These are phyloP conservation scores for Eucidaris tribuloides DNA, from an alignment of 35 echinoderm and acorn worm species.

Conservation along the genomic window DNA sequence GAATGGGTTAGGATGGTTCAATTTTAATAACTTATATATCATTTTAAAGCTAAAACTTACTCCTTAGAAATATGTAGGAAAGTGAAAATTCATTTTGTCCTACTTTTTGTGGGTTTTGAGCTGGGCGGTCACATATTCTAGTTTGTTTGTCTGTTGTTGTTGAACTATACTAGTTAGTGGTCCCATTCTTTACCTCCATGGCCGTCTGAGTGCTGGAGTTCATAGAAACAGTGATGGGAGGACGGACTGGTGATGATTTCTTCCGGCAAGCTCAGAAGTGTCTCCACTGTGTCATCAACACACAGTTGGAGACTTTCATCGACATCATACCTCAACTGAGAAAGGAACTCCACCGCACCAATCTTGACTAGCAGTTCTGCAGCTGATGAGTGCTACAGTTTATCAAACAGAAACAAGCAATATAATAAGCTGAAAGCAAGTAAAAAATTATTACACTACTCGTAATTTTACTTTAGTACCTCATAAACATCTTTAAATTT, in stretches of 20 bases:
- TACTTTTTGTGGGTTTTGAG: no score
- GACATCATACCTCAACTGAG: slow-evolving; percentile 66
- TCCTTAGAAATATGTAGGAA: no score
- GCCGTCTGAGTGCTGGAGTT: not conserved
- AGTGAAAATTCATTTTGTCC: no score
- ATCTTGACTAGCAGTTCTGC: slow-evolving; percentile 60
- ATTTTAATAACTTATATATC: no score
- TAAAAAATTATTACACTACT: no score
- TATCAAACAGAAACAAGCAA: no score
- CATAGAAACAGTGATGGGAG: slow-evolving; percentile 1
- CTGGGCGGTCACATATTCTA: no score
- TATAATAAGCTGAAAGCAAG: no score
- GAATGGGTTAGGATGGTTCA: no score
- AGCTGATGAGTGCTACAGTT: slow-evolving; percentile 64
- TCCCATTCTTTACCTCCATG: not conserved
- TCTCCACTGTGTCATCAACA: slow-evolving; percentile 80
- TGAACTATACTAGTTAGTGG: not conserved
- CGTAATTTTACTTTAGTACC: no score
- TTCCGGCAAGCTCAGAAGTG: slow-evolving; percentile 64
- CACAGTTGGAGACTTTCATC: slow-evolving; percentile 36
- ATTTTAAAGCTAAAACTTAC: no score
- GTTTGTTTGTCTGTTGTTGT: not conserved
- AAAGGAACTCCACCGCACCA: slow-evolving; percentile 77
- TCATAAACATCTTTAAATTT: no score
- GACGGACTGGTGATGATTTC: not conserved